phyloP scores from a whole-genome alignment of 2,797 vertebrate species.

The Eulemur coronatus region DNA sequence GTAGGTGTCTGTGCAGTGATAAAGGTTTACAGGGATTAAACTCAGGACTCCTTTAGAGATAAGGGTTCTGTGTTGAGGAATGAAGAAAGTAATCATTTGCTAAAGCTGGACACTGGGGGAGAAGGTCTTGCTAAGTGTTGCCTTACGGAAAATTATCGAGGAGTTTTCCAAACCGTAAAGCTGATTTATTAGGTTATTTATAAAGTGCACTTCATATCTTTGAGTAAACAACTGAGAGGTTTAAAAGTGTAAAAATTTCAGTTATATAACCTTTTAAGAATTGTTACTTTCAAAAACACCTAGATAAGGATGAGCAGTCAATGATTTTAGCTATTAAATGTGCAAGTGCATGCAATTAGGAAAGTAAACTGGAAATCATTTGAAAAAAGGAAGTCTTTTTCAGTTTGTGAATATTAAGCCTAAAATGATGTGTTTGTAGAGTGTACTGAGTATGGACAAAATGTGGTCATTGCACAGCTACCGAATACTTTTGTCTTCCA shows the following conservation, averaged over 20 bases:
- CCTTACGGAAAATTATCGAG: neutral
- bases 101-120: neutral
- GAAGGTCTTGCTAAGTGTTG: neutral
- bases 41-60: neutral
- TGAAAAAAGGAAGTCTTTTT: neutral
- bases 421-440: neutral
- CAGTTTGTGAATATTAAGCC: neutral
- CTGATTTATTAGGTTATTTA: neutral
- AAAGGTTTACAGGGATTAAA: slow-evolving; percentile 6
- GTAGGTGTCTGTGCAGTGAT: neutral
- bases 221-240: neutral
- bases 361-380: neutral
- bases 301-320: neutral
- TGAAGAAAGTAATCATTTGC: neutral
- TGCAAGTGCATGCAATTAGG: neutral
- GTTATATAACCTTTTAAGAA: neutral
- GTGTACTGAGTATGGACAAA: neutral
- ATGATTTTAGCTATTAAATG: slow-evolving; percentile 9
- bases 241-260: neutral
- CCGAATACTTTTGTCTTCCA: neutral
- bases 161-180: neutral
- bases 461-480: no score
- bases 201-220: neutral
- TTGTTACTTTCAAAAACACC: neutral
- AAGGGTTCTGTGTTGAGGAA: neutral